Conservation (phyloP, 2,113 vertebrate species). For the Ammodytes dubius region DNA sequence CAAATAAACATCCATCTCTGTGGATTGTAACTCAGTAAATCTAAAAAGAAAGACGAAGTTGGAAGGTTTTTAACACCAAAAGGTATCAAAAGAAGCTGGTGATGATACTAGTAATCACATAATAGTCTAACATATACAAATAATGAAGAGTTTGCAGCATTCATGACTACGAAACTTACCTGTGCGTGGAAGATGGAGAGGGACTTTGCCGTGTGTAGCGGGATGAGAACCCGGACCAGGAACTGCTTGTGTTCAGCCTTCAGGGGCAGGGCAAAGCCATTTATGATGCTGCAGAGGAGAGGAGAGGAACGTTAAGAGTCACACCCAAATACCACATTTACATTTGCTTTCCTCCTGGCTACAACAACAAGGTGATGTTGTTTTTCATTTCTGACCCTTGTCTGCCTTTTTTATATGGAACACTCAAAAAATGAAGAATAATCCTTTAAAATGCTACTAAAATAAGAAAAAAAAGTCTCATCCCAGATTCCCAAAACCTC, state of each 20-base stretch:
- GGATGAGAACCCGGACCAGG: conserved; percentile 93
- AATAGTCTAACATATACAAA: not conserved
- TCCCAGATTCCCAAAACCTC: too few relatives aligned
- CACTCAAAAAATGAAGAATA: too few relatives aligned
- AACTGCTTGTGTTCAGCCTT: conserved; percentile 96
- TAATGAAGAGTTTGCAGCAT: too few relatives aligned
- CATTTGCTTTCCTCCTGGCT: not conserved
- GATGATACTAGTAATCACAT: not conserved
- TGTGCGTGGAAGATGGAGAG: conserved; percentile 95
- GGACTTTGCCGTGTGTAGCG: conserved; percentile 93
- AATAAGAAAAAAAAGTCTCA: too few relatives aligned
- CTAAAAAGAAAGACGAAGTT: not conserved
- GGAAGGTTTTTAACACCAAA: not conserved
- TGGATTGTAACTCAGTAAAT: too few relatives aligned
- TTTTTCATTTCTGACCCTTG: not conserved
- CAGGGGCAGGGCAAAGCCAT: conserved; percentile 93
- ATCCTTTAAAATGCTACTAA: too few relatives aligned
- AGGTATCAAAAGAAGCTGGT: not conserved
- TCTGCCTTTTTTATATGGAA: too few relatives aligned
- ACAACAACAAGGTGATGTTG: not conserved
- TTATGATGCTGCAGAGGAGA: conserved; percentile 88
- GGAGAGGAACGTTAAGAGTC: not conserved
- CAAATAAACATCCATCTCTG: not conserved
- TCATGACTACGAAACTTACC: conserved; percentile 78
- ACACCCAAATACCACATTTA: not conserved